A percentile compares a stretch with the other conserved stretches of the same genome.
Conservation (phyloP, 1,140 invertebrate species). For the Melitaea cinxia region DNA sequence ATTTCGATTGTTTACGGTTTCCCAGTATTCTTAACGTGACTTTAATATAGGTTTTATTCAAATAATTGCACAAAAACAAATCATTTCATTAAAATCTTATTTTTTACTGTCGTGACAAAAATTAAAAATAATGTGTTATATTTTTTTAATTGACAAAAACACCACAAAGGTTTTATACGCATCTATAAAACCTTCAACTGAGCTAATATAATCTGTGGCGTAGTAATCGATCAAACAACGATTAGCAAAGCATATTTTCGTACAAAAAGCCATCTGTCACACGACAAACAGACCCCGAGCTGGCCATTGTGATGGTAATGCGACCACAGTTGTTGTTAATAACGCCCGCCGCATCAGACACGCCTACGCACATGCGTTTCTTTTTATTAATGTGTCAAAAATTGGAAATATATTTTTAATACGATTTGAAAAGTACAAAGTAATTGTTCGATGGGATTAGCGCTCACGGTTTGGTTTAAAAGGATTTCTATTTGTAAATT, state of each 20-base stretch:
- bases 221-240: slow-evolving; percentile 28
- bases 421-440: neutral
- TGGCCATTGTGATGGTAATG: slow-evolving; percentile 60
- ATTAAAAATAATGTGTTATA: too few species aligned
- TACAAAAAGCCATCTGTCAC: slow-evolving; percentile 45
- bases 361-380: slow-evolving; percentile 42
- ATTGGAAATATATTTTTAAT: neutral
- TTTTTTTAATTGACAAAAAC: too few species aligned
- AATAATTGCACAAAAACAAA: too few species aligned
- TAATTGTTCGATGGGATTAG: neutral
- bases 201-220: too few species aligned
- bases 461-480: neutral
- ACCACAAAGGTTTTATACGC: too few species aligned
- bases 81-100: too few species aligned
- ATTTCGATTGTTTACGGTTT: too few species aligned
- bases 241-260: slow-evolving; percentile 29
- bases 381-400: slow-evolving; percentile 27
- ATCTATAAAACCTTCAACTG: too few species aligned
- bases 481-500: neutral
- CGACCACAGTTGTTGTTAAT: slow-evolving; percentile 44
- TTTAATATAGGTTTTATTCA: too few species aligned
- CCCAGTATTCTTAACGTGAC: too few species aligned
- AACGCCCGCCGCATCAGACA: slow-evolving; percentile 33
- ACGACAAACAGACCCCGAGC: slow-evolving; percentile 35
- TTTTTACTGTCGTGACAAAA: too few species aligned